phyloP scores from a whole-genome alignment of 2,888 invertebrate genomes.

The Platynereis dumerilii region DNA sequence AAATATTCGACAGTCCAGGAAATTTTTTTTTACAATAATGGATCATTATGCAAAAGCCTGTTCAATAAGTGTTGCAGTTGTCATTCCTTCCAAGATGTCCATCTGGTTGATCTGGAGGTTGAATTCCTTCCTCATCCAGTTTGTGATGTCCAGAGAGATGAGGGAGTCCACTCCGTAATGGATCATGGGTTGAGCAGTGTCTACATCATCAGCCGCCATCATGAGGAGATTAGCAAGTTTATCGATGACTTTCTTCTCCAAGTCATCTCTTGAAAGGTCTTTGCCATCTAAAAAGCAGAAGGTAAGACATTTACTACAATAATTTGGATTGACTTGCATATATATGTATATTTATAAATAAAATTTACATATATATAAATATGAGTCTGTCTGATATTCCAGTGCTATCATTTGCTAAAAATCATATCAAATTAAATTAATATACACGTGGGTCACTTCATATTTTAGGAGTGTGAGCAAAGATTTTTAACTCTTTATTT shows the following conservation, averaged over 20 bases:
- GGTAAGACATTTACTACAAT: too few relatives aligned
- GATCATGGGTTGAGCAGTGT: constrained; percentile 11
- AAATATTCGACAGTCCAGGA: too few relatives aligned
- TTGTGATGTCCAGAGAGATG: constrained; percentile 17
- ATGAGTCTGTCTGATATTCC: too few relatives aligned
- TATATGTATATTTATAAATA: too few relatives aligned
- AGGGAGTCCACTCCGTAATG: constrained; percentile 18
- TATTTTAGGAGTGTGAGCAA: too few relatives aligned
- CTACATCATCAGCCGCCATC: constrained; percentile 17
- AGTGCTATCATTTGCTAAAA: too few relatives aligned
- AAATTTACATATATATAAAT: too few relatives aligned
- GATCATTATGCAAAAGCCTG: background rate
- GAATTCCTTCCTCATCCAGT: constrained; percentile 23
- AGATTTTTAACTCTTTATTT: too few relatives aligned
- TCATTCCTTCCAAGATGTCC: constrained; percentile 18
- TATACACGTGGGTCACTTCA: too few relatives aligned
- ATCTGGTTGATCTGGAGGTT: constrained; percentile 17
- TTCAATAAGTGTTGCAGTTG: constrained; percentile 6
- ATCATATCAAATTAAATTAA: too few relatives aligned
- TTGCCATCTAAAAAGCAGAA: background rate
- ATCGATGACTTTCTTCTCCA: constrained; percentile 1
- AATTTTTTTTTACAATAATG: too few relatives aligned
- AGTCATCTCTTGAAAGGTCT: constrained; percentile 13
- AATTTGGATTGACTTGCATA: too few relatives aligned
- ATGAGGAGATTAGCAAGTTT: constrained; percentile 12